Conservation (phyloP, 2,888 invertebrate species). For the Agrypnus murinus region DNA sequence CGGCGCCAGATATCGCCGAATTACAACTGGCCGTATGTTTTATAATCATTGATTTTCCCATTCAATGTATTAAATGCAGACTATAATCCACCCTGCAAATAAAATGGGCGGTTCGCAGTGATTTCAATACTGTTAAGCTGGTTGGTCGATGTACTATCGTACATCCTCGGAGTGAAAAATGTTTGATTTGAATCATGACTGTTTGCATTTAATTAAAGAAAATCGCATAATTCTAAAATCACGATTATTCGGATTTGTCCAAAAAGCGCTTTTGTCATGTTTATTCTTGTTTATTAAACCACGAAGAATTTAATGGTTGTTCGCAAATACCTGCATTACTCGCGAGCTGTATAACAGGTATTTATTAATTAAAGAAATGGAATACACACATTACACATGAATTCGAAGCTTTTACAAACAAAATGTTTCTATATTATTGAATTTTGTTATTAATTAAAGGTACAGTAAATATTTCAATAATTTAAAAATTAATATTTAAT, state of each 20-base stretch:
- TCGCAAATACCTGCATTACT: not conserved
- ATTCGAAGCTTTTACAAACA: too few species aligned
- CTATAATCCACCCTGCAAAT: conserved; percentile 60
- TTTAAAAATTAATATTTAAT: too few species aligned
- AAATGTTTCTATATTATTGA: too few species aligned
- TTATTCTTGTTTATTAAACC: conserved; percentile 34
- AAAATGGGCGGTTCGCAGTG: conserved; percentile 52
- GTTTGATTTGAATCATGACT: conserved; percentile 53
- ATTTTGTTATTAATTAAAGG: too few species aligned
- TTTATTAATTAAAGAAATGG: too few species aligned
- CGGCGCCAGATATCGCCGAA: conserved; percentile 20
- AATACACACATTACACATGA: too few species aligned
- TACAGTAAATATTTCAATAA: too few species aligned
- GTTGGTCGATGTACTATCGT: conserved; percentile 48
- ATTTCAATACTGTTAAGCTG: conserved; percentile 58
- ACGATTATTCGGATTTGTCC: conserved; percentile 38
- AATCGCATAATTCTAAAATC: conserved; percentile 41
- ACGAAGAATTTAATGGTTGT: conserved; percentile 11
- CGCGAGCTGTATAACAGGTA: too few species aligned
- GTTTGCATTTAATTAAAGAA: conserved; percentile 60
- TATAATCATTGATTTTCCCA: conserved; percentile 61
- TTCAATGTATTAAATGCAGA: conserved; percentile 59
- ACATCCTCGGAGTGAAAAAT: conserved; percentile 54
- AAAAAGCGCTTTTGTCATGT: conserved; percentile 40
- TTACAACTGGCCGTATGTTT: conserved; percentile 50